These are phyloP conservation scores for Psophia crepitans DNA, from an alignment of 2,113 vertebrate species.

Conservation along the genomic window DNA sequence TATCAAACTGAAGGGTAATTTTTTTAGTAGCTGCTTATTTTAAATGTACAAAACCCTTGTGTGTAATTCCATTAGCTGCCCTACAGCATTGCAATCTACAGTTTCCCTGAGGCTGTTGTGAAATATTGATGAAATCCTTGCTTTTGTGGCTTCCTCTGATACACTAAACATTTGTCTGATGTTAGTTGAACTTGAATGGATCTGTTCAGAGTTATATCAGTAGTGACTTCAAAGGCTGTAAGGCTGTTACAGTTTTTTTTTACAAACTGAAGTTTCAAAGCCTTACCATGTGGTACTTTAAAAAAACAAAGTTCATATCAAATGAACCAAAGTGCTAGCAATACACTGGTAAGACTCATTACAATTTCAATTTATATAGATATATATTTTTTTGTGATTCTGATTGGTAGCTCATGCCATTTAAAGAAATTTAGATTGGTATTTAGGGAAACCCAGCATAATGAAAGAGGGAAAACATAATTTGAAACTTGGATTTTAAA, in stretches of 20 bases:
- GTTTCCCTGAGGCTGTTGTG: slow-evolving; percentile 95
- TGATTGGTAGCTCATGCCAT: not conserved
- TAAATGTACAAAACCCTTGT: slow-evolving; percentile 94
- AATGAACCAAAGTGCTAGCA: slow-evolving; percentile 51
- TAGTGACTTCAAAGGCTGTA: slow-evolving; percentile 79
- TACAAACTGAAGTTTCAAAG: slow-evolving; percentile 75
- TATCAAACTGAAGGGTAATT: slow-evolving; percentile 83
- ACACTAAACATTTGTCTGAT: slow-evolving; percentile 86
- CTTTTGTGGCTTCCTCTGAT: slow-evolving; percentile 85
- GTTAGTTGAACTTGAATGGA: slow-evolving; percentile 81
- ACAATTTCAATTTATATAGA: slow-evolving; percentile 50
- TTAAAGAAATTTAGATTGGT: not conserved
- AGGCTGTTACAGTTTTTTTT: slow-evolving; percentile 69
- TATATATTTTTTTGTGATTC: slow-evolving; percentile 9
- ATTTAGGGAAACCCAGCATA: not conserved
- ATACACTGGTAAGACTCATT: slow-evolving; percentile 55
- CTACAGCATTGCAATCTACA: slow-evolving; percentile 91
- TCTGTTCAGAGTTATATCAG: slow-evolving; percentile 79
- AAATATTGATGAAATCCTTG: slow-evolving; percentile 97
- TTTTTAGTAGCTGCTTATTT: slow-evolving; percentile 90
- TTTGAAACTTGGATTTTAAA: not conserved
- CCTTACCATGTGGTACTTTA: slow-evolving; percentile 59
- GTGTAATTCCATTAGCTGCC: slow-evolving; percentile 96
- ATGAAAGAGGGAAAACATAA: not conserved
- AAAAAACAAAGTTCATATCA: slow-evolving; percentile 72